Conservation (phyloP, 1,140 invertebrate species). For the Drosophila micromelanica region DNA sequence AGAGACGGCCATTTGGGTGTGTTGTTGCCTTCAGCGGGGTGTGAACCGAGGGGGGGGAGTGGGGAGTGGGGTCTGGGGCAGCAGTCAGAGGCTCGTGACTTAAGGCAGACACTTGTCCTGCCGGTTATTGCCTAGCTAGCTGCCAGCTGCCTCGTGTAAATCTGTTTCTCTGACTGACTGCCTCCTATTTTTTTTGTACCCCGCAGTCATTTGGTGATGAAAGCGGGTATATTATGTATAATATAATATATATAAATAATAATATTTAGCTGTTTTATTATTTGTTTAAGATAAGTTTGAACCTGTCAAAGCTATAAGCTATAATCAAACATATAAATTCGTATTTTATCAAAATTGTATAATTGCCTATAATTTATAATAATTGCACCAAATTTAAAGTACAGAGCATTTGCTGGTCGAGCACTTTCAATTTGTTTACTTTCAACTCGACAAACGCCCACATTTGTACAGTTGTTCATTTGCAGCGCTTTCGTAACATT, state of each 20-base stretch:
- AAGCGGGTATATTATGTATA: not conserved
- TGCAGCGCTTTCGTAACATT: constrained; percentile 37
- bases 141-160: constrained; percentile 4
- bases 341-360: too few relatives aligned
- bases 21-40: not conserved
- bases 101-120: not conserved
- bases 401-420: not conserved
- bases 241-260: too few relatives aligned
- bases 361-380: too few relatives aligned
- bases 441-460: constrained; percentile 68
- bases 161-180: constrained; percentile 3
- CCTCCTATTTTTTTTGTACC: not conserved
- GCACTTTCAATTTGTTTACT: constrained; percentile 42
- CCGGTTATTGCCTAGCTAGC: constrained; percentile 14
- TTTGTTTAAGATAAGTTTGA: too few relatives aligned
- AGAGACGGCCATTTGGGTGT: constrained; percentile 27
- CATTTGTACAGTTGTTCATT: constrained; percentile 63
- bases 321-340: too few relatives aligned
- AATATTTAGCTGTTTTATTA: too few relatives aligned
- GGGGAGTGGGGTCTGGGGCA: too few relatives aligned
- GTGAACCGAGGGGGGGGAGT: too few relatives aligned
- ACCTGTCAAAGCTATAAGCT: too few relatives aligned
- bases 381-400: too few relatives aligned
- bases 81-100: not conserved
- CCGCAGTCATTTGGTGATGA: not conserved